Base-by-base conservation (phyloP, 2,797 vertebrate genomes). In the Urocyon cinereoargenteus region DNA sequence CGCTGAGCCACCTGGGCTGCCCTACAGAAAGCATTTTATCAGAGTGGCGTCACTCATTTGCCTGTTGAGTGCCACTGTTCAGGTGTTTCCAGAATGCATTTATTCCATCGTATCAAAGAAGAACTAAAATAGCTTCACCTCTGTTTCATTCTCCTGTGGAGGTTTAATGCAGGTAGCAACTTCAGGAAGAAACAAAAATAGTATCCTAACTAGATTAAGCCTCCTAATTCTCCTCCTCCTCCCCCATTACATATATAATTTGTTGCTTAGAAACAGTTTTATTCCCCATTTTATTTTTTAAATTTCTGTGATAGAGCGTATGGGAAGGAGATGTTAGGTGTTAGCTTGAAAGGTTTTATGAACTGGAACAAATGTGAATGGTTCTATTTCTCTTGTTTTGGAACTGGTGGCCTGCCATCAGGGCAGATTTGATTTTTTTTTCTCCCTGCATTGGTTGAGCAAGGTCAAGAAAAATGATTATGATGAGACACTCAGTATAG, bases 181-280 rank as follows among this genome's bases (percentile, higher is more conserved):
- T 66, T 91, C 16, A 34, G 86, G 86, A 90, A 24, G 79, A 81
- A 86, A 45, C 31, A 84, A 81, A 34, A 77, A 45, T 22, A 18
- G 75, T 61, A 86, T 68, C 61, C 70, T 79, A 78, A 62, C 90
- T 28, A 49, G 49, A 81, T 97, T 22, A 53, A 61, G 19, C 66
- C 57, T 86, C 57, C 59, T 24, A 22, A 55, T 79, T 49, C 72
- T 22, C 96, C 51, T 6, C 26, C 78, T 77, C 89, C 36, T 53
- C 45, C 61, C 92, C 59, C 77, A 31, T 55, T 51, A 93, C 12
- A 5, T 87, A 18, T 95, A 64, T 87, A 89, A 95, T 92, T 85
- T 95, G 97, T 97, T 97, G 97, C 97, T 95, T 97, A 93, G 97
- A 92, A 96, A 97, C 94, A 85, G 15, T 64, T 77, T 68, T 24